Conservation (phyloP, 2,888 invertebrate species). For the Oligia latruncula region DNA sequence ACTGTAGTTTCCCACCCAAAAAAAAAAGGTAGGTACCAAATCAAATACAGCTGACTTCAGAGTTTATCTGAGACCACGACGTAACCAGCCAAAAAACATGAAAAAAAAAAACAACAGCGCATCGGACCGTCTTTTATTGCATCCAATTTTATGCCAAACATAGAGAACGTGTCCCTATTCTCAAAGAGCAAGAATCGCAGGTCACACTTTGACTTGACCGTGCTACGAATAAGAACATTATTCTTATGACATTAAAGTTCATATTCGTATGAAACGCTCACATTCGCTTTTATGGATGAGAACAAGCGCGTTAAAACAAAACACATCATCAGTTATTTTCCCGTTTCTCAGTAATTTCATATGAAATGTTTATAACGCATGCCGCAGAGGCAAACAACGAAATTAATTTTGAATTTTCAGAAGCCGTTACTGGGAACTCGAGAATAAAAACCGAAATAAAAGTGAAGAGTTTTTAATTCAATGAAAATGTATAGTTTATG, state of each 20-base stretch:
- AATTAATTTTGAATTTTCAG: conserved; percentile 23
- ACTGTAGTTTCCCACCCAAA: too few species aligned
- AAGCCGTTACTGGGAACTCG: not conserved
- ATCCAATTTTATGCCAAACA: not conserved
- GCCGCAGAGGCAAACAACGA: not conserved
- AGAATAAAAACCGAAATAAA: not conserved
- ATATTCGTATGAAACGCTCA: not conserved
- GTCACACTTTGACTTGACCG: not conserved
- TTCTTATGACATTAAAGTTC: not conserved
- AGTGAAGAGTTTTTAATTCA: conserved; percentile 5
- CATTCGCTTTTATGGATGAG: not conserved
- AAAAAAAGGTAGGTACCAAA: not conserved
- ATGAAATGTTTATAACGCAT: not conserved
- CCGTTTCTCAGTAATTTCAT: not conserved
- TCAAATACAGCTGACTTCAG: not conserved
- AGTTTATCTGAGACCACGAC: not conserved
- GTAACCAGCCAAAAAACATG: not conserved
- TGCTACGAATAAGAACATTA: not conserved
- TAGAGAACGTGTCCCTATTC: not conserved
- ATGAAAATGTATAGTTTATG: not conserved
- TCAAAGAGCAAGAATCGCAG: not conserved
- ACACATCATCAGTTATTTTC: too few species aligned
- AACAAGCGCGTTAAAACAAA: not conserved
- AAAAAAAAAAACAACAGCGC: too few species aligned
- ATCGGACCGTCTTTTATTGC: not conserved